Evolutionary conservation across 2,797 vertebrate species (phyloP).

Genomic region (Pyrrhura leucotis): DNA sequence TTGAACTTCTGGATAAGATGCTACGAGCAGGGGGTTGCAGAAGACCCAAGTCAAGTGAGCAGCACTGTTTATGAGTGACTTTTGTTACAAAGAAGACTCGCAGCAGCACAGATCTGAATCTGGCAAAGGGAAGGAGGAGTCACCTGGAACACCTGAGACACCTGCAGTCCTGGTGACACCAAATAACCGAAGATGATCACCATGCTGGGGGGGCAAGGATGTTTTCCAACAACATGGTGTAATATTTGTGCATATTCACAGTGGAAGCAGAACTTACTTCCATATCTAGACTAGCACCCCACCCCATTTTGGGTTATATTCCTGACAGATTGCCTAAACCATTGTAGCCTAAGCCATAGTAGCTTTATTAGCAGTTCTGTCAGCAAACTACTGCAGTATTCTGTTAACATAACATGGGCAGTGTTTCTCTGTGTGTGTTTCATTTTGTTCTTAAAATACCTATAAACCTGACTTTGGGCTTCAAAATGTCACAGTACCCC

Average conservation of each 20-base stretch:
- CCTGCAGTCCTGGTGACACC: not conserved
- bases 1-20: not conserved
- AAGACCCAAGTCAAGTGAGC: not conserved
- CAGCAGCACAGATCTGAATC: not conserved
- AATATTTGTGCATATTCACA: not conserved
- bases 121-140: not conserved
- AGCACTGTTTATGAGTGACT: not conserved
- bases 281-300: not conserved
- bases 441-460: not conserved
- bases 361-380: not conserved
- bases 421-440: not conserved
- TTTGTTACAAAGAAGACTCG: not conserved
- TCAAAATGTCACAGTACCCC: not conserved
- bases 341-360: not conserved
- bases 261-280: not conserved
- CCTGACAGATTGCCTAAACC: not conserved
- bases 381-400: not conserved
- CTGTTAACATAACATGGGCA: not conserved
- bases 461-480: not conserved
- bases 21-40: not conserved
- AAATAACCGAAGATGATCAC: not conserved
- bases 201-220: not conserved
- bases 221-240: not conserved
- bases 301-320: not conserved
- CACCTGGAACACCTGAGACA: not conserved